phyloP scores from a whole-genome alignment of 2,888 invertebrate genomes.

The Mantis religiosa region DNA sequence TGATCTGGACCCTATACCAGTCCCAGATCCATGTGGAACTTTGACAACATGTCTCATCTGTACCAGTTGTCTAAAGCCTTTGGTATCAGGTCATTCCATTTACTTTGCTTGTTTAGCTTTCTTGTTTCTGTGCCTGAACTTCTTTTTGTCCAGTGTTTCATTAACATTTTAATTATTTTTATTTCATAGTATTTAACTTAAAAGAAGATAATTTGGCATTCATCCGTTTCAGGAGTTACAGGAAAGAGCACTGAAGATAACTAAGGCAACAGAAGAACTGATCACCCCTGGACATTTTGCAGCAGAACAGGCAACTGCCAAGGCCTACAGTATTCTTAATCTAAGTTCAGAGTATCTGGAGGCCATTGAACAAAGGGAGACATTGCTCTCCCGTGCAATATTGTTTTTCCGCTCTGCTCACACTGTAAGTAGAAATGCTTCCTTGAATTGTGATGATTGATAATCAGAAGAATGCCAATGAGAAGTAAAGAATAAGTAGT shows the following conservation, averaged over 20 bases:
- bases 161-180: no score
- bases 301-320: constrained; percentile 61
- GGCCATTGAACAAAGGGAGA: constrained; percentile 65
- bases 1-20: no score
- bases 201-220: background rate
- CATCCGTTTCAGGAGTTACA: constrained; percentile 55
- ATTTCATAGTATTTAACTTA: no score
- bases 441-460: background rate
- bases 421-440: constrained; percentile 49
- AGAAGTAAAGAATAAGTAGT: no score
- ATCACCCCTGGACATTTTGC: constrained; percentile 66
- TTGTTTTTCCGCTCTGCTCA: constrained; percentile 67
- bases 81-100: no score
- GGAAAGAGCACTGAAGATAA: constrained; percentile 70
- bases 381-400: constrained; percentile 61
- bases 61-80: no score
- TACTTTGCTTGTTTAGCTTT: no score
- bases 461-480: background rate
- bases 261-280: constrained; percentile 72
- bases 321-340: constrained; percentile 63
- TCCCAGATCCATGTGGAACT: no score
- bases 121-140: no score
- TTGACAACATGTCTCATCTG: no score
- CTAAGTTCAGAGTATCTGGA: constrained; percentile 66
- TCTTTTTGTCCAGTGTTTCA: no score